These are phyloP conservation scores for Acronicta aceris DNA, from an alignment of 2,888 invertebrate species.

Conservation along the genomic window DNA sequence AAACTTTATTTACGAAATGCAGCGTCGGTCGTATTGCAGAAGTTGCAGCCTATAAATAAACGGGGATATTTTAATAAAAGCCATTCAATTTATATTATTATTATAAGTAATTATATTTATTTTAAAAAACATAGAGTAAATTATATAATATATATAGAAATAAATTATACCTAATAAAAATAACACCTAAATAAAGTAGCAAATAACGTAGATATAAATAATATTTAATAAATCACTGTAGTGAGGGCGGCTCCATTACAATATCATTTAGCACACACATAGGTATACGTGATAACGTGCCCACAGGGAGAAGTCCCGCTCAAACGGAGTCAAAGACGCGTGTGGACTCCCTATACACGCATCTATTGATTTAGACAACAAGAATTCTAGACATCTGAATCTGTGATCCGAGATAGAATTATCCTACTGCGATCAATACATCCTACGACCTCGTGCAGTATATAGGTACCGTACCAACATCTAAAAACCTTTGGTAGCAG, in stretches of 20 bases:
- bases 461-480: background rate
- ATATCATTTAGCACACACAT: background rate
- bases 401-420: background rate
- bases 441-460: background rate
- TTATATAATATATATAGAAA: too few species aligned
- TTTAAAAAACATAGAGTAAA: too few species aligned
- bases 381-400: background rate
- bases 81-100: too few species aligned
- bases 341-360: background rate
- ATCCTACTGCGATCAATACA: background rate
- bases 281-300: background rate
- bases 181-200: background rate
- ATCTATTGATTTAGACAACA: background rate
- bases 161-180: too few species aligned
- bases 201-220: slow-evolving; percentile 3
- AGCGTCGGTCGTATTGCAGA: too few species aligned
- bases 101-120: too few species aligned
- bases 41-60: too few species aligned
- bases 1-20: too few species aligned
- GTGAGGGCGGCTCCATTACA: background rate
- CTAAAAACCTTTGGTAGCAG: background rate
- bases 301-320: background rate
- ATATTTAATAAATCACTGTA: background rate
- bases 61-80: too few species aligned
- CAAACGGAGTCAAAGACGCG: background rate